Percentiles rank a stretch among this genome's conserved stretches.
These are phyloP conservation scores for Rotaria macrura DNA, from an alignment of 2,888 invertebrate species.

Conservation along the genomic window DNA sequence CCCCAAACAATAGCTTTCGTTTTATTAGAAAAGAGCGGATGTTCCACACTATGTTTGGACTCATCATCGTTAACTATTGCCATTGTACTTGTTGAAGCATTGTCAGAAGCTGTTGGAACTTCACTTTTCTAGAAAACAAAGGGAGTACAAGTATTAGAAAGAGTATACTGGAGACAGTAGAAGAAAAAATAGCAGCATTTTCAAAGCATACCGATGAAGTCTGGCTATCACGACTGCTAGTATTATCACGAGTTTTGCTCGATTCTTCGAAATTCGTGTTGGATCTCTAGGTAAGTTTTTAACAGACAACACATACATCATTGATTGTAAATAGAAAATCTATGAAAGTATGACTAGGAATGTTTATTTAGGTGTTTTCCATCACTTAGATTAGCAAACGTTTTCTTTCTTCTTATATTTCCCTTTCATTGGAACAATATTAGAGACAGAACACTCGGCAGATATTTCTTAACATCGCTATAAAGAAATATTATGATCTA, in stretches of 20 bases:
- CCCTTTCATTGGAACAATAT: background rate
- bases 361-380: background rate
- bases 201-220: background rate
- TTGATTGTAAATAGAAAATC: background rate
- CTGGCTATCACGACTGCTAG: background rate
- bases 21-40: conserved; percentile 64
- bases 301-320: background rate
- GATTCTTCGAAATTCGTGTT: background rate
- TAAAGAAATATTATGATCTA: background rate
- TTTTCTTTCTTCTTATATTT: background rate
- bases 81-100: background rate
- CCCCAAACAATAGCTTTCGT: conserved; percentile 96
- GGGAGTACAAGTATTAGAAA: background rate
- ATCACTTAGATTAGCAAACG: background rate
- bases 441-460: background rate
- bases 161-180: too few species aligned
- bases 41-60: conserved; percentile 33
- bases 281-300: background rate
- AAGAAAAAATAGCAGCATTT: background rate
- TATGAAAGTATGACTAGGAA: background rate
- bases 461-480: background rate
- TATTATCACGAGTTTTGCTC: background rate
- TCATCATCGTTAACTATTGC: conserved; percentile 20
- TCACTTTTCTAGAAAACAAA: background rate
- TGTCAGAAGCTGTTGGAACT: background rate